Evolutionary conservation across 2,113 vertebrate genomes (phyloP).

Genomic region (Dasyurus viverrinus): DNA sequence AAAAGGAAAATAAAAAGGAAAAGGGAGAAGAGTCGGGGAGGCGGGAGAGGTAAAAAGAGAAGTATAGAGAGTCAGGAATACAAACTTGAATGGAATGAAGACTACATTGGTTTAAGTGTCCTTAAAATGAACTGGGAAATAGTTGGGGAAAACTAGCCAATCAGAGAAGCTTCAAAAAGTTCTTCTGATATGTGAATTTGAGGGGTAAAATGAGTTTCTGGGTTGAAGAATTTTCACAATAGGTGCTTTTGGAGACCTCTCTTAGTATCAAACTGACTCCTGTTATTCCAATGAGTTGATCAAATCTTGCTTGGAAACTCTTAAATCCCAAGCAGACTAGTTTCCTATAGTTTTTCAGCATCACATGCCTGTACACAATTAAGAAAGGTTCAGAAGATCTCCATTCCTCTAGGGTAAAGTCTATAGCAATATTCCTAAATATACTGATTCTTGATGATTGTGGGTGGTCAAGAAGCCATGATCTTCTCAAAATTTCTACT

Average conservation of each 20-base stretch:
- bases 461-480: neutral
- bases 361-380: neutral
- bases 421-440: neutral
- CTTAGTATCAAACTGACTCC: neutral
- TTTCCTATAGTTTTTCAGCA: neutral
- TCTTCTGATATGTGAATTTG: neutral
- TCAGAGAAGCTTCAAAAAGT: neutral
- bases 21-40: neutral
- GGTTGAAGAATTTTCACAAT: neutral
- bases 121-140: neutral
- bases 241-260: neutral
- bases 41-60: neutral
- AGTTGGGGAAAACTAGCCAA: neutral
- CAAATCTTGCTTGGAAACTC: neutral
- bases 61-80: neutral
- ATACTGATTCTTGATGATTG: neutral
- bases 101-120: neutral
- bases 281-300: neutral
- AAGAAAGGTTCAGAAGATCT: neutral
- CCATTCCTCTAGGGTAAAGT: neutral
- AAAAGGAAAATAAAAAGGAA: neutral
- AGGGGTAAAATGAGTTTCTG: neutral
- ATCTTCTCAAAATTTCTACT: neutral
- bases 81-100: neutral
- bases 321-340: neutral